Evolutionary conservation across 2,113 vertebrate genomes (phyloP).

Genomic region (Forbesichthys agassizii): DNA sequence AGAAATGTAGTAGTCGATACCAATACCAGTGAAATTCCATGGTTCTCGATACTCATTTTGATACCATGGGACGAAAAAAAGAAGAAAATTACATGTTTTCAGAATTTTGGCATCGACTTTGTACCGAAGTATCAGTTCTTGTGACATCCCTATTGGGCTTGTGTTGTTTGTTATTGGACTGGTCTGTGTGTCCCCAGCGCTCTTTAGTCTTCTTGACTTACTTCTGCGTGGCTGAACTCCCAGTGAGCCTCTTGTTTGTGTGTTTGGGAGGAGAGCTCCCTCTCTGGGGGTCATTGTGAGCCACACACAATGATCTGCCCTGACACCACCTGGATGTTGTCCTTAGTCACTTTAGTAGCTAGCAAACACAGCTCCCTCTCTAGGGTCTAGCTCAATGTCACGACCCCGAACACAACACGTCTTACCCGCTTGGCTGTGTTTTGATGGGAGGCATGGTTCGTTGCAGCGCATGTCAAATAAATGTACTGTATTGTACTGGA

Average conservation of each 20-base stretch:
- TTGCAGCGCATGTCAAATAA: background rate
- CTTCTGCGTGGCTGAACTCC: slow-evolving; percentile 31
- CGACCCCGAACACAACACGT: slow-evolving; percentile 5
- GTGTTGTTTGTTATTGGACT: slow-evolving; percentile 25
- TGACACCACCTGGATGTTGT: slow-evolving; percentile 47
- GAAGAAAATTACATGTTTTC: too few species aligned
- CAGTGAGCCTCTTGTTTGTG: slow-evolving; percentile 45
- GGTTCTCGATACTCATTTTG: too few species aligned
- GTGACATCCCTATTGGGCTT: too few species aligned
- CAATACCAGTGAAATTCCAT: too few species aligned
- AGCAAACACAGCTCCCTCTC: slow-evolving; percentile 39
- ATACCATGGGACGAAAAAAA: too few species aligned
- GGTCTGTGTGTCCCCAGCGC: slow-evolving; percentile 5
- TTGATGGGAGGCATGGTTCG: slow-evolving; percentile 6
- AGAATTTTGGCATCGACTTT: too few species aligned
- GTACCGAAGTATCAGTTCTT: too few species aligned
- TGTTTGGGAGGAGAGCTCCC: background rate
- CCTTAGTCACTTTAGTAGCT: slow-evolving; percentile 30
- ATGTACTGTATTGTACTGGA: too few species aligned
- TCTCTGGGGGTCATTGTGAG: slow-evolving; percentile 28
- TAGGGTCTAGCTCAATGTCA: slow-evolving; percentile 2
- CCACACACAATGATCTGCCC: slow-evolving; percentile 21
- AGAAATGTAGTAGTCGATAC: too few species aligned
- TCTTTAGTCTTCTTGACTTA: slow-evolving; percentile 29
- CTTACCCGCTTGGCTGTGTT: background rate